Percentiles rank a stretch among this genome's conserved stretches.
Conservation (phyloP, 2,888 invertebrate genomes). For the Platerodrilus igneus region DNA sequence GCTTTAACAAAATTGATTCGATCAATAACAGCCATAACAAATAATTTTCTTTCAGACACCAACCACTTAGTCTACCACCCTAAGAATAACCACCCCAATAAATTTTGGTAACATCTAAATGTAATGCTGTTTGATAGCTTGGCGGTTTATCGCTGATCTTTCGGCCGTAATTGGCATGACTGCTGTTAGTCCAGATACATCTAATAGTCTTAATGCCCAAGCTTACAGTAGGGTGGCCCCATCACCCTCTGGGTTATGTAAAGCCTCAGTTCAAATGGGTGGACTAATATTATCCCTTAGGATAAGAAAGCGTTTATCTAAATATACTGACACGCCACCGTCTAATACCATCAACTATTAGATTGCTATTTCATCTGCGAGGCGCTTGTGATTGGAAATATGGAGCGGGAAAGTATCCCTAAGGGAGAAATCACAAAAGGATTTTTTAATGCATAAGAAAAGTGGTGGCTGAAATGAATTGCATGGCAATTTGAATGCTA, state of each 20-base stretch:
- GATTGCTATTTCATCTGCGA: constrained; percentile 17
- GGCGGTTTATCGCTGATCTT: constrained; percentile 16
- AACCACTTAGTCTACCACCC: too few relatives aligned
- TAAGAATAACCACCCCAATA: constrained; percentile 13
- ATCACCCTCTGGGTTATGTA: constrained; percentile 34
- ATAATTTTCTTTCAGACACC: too few relatives aligned
- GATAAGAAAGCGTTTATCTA: constrained; percentile 39
- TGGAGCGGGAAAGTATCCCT: constrained; percentile 8
- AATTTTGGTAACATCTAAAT: constrained; percentile 17
- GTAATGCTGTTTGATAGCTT: constrained; percentile 10
- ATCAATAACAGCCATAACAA: too few relatives aligned
- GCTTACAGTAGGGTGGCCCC: constrained; percentile 31
- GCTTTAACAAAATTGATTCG: too few relatives aligned
- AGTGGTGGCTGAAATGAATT: too few relatives aligned
- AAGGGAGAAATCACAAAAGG: constrained; percentile 7
- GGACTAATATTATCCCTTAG: constrained; percentile 44
- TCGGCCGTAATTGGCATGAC: constrained; percentile 41
- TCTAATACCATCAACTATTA: constrained; percentile 19
- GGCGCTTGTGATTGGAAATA: constrained; percentile 16
- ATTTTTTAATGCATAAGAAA: too few relatives aligned
- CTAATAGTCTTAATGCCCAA: constrained; percentile 44
- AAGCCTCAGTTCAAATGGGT: constrained; percentile 41
- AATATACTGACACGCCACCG: constrained; percentile 35
- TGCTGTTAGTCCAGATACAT: constrained; percentile 41
- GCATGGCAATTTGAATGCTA: too few relatives aligned